Percentiles rank a stretch among this genome's conserved stretches.
Conservation (phyloP, 2,113 vertebrate species). For the Microcebus murinus region DNA sequence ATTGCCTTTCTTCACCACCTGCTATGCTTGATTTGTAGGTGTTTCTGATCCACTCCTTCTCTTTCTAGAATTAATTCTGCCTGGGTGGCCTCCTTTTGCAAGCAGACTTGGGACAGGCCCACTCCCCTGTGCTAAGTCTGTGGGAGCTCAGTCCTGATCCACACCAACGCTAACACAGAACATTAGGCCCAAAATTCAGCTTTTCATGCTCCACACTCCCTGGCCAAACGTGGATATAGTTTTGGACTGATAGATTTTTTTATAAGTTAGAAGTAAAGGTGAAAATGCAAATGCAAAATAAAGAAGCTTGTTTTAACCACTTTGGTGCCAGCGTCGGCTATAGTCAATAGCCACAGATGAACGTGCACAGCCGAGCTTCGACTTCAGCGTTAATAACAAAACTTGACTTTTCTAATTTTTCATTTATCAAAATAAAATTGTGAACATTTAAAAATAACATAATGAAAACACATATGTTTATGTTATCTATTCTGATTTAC, state of each 20-base stretch:
- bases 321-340: too few relatives aligned
- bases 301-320: background rate
- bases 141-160: background rate
- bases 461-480: too few relatives aligned
- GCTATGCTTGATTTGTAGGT: background rate
- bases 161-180: background rate
- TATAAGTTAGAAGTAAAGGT: background rate
- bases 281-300: background rate
- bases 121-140: background rate
- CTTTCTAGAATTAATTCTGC: constrained; percentile 17
- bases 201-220: background rate
- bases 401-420: too few relatives aligned
- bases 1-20: background rate
- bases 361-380: too few relatives aligned
- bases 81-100: background rate
- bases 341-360: too few relatives aligned
- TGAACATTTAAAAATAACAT: too few relatives aligned
- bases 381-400: too few relatives aligned
- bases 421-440: too few relatives aligned
- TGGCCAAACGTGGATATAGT: background rate
- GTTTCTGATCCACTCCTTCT: background rate
- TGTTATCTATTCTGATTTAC: too few relatives aligned
- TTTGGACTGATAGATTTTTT: background rate
- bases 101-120: background rate
- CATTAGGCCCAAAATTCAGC: background rate